Percentiles rank a stretch among this genome's conserved stretches.
phyloP scores from a whole-genome alignment of 2,797 vertebrate genomes.

The Trachops cirrhosus region DNA sequence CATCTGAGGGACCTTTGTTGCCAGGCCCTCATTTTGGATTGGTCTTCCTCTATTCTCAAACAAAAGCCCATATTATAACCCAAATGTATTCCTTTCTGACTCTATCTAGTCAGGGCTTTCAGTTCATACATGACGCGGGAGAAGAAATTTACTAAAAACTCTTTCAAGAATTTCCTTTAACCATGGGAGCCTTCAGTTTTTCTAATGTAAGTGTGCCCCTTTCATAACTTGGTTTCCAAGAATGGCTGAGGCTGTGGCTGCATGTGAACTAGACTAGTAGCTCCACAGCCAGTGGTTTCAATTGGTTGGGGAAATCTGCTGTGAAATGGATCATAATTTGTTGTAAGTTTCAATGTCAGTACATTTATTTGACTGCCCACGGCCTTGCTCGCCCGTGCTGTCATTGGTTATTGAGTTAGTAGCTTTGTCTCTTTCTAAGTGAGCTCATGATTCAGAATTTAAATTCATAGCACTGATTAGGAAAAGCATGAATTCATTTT shows the following conservation, averaged over 20 bases:
- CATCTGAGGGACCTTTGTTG: neutral
- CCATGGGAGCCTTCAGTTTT: neutral
- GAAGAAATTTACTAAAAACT: neutral
- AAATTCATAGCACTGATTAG: conserved; percentile 60
- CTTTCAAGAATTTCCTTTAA: neutral
- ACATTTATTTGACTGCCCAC: neutral
- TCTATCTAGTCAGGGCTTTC: neutral
- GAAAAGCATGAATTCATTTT: conserved; percentile 51
- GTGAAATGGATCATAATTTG: conserved; percentile 22
- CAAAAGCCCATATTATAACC: neutral
- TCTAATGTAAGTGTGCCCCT: neutral
- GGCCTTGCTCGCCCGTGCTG: neutral
- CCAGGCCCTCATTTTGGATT: neutral
- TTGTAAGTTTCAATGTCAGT: conserved; percentile 42
- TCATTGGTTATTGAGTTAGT: conserved; percentile 40
- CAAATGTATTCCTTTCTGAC: neutral
- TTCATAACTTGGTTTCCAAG: neutral
- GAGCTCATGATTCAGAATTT: conserved; percentile 62
- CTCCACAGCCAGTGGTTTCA: conserved; percentile 3
- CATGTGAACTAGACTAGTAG: neutral
- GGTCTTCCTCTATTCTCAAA: conserved; percentile 1
- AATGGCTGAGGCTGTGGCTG: neutral
- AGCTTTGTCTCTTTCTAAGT: conserved; percentile 54
- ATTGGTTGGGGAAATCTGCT: neutral
- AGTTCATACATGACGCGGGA: neutral